Evolutionary conservation across 2,797 vertebrate species (phyloP).

Genomic region (Hephaestus fuliginosus): DNA sequence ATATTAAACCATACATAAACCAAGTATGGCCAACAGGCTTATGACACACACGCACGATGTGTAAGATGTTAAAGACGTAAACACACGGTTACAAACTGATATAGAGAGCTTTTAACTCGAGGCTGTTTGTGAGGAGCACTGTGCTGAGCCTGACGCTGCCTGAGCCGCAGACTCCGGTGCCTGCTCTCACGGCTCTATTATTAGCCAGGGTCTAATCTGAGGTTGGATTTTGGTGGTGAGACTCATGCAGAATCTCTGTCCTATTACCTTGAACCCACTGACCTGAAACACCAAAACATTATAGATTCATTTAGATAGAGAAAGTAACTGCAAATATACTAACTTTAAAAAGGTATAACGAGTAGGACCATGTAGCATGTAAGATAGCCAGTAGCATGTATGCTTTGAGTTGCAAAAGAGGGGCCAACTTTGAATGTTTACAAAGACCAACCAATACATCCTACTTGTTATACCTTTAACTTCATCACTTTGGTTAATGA

Average conservation of each 20-base stretch:
- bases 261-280: slow-evolving; percentile 57
- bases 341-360: no score
- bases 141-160: not conserved
- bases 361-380: no score
- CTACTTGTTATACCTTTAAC: slow-evolving; percentile 1
- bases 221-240: slow-evolving; percentile 55
- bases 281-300: slow-evolving; percentile 37
- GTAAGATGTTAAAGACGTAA: slow-evolving; percentile 41
- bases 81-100: slow-evolving; percentile 46
- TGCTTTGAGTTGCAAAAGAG: no score
- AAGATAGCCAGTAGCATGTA: no score
- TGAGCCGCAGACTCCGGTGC: slow-evolving; percentile 33
- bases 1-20: slow-evolving; percentile 60
- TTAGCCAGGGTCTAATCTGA: slow-evolving; percentile 68
- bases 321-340: slow-evolving; percentile 25
- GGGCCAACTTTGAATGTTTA: no score
- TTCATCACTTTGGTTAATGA: slow-evolving; percentile 58
- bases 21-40: slow-evolving; percentile 57
- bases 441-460: no score
- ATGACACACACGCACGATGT: slow-evolving; percentile 44
- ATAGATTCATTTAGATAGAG: slow-evolving; percentile 9
- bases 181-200: slow-evolving; percentile 57
- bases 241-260: slow-evolving; percentile 49
- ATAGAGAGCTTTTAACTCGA: slow-evolving; percentile 6
- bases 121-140: slow-evolving; percentile 17